Percentiles rank a stretch among this genome's conserved stretches.
Conservation (phyloP, 2,797 vertebrate genomes). For the Coendou prehensilis region DNA sequence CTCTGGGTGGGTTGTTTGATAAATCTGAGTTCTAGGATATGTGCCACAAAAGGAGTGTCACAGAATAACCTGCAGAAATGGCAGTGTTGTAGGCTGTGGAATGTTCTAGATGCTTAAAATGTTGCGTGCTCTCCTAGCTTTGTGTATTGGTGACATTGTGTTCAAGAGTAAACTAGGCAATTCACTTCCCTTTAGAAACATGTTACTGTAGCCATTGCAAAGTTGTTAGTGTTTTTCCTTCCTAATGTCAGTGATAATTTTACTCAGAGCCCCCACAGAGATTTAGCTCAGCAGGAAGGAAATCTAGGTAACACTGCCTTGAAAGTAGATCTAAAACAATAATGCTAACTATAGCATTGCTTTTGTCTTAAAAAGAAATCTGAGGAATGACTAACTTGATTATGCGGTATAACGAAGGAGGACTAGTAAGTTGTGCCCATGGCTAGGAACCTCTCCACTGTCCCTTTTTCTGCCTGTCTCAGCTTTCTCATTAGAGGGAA, state of each 20-base stretch:
- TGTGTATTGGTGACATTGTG: not conserved
- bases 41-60: not conserved
- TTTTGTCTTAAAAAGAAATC: conserved; percentile 63
- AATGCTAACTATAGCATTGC: conserved; percentile 13
- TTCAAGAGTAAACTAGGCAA: conserved; percentile 39
- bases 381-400: conserved; percentile 35
- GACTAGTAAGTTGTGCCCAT: not conserved
- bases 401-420: conserved; percentile 1
- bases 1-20: not conserved
- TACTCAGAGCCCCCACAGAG: conserved; percentile 62
- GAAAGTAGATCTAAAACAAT: conserved; percentile 68
- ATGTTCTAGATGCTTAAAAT: conserved; percentile 37
- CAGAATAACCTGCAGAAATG: not conserved
- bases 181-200: conserved; percentile 68
- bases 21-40: conserved; percentile 56
- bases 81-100: not conserved
- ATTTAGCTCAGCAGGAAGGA: conserved; percentile 71
- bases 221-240: conserved; percentile 68
- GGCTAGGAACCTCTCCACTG: not conserved
- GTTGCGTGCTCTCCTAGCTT: not conserved
- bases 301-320: conserved; percentile 73
- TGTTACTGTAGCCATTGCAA: conserved; percentile 45
- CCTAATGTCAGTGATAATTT: conserved; percentile 70
- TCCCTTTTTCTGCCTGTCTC: not conserved
- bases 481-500: not conserved